Conservation (phyloP, 2,797 vertebrate genomes). For the Acanthurus leucopareius region DNA sequence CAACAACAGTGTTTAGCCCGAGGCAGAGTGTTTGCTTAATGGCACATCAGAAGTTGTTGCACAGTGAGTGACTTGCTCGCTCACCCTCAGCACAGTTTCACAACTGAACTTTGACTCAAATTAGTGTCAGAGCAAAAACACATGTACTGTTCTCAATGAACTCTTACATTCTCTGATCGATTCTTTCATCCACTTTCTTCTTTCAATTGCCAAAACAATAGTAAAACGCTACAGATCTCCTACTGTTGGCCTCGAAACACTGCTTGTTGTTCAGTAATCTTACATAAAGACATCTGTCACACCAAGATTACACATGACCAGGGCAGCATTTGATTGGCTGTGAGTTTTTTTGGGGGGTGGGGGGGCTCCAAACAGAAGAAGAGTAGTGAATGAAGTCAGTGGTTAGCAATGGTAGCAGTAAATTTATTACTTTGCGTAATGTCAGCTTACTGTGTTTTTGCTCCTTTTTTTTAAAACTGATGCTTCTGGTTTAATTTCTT, state of each 20-base stretch:
- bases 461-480: slow-evolving; percentile 10
- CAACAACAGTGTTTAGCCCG: not conserved
- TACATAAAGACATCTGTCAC: not conserved
- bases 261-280: not conserved
- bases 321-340: not conserved
- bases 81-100: slow-evolving; percentile 14
- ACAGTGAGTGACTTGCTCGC: not conserved
- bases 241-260: not conserved
- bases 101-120: slow-evolving; percentile 10
- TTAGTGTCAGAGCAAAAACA: not conserved
- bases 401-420: no score
- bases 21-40: not conserved
- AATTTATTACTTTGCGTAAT: slow-evolving; percentile 11
- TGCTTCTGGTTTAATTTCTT: not conserved
- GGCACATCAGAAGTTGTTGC: not conserved
- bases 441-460: slow-evolving; percentile 9
- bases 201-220: slow-evolving; percentile 6
- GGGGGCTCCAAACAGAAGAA: not conserved
- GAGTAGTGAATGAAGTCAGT: no score
- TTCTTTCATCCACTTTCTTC: no score
- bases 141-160: not conserved
- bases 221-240: not conserved
- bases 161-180: not conserved
- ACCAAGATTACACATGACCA: not conserved
- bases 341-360: not conserved